Conservation (phyloP, 2,797 vertebrate genomes). For the Enteromius thamalakanensis region DNA sequence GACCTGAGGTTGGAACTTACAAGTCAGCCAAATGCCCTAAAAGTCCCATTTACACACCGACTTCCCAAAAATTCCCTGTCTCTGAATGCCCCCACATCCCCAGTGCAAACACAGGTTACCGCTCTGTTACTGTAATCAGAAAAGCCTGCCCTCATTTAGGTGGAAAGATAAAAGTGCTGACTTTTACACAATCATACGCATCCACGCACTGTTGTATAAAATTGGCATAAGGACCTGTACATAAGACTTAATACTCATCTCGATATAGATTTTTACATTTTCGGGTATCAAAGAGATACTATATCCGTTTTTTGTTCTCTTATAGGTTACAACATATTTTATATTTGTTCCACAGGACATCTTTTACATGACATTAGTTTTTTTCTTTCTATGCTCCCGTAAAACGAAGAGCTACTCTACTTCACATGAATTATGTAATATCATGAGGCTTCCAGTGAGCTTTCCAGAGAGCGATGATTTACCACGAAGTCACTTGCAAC, state of each 20-base stretch:
- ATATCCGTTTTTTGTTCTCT: neutral
- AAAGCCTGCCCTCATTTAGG: slow-evolving; percentile 46
- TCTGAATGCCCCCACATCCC: slow-evolving; percentile 12
- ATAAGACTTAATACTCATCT: neutral
- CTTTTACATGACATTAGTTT: neutral
- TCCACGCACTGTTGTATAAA: neutral
- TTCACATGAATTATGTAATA: slow-evolving; percentile 33
- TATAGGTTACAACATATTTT: neutral
- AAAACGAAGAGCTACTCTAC: neutral
- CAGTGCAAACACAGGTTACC: slow-evolving; percentile 2
- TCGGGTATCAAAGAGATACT: neutral
- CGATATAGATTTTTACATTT: neutral
- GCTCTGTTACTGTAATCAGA: slow-evolving; percentile 15
- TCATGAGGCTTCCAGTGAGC: slow-evolving; percentile 28
- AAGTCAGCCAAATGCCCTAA: neutral
- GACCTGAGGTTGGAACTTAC: neutral
- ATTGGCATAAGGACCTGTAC: neutral
- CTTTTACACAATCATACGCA: slow-evolving; percentile 36
- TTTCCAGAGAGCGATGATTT: slow-evolving; percentile 22
- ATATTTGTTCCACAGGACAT: neutral
- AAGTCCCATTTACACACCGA: slow-evolving; percentile 13
- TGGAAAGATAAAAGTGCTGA: slow-evolving; percentile 29
- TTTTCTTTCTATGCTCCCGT: neutral
- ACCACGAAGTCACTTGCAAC: slow-evolving; percentile 49
- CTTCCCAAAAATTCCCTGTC: neutral